Evolutionary conservation across 2,113 vertebrate species (phyloP).

Genomic region (Syrrhaptes paradoxus): DNA sequence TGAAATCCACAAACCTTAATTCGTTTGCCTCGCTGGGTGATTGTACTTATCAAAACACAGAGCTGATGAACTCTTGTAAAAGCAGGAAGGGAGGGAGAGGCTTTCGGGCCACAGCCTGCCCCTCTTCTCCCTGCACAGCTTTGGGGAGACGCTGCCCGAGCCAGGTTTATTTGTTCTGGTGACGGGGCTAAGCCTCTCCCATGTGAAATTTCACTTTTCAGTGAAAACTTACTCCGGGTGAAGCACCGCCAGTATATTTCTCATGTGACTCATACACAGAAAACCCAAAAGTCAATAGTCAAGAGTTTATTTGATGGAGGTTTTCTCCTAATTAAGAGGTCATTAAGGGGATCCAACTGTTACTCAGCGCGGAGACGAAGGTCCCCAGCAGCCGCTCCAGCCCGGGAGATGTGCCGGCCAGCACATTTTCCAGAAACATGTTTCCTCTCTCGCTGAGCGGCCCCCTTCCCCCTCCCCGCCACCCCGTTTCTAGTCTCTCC

Average conservation of each 20-base stretch:
- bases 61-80: neutral
- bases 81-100: neutral
- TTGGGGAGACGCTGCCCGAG: neutral
- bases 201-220: conserved; percentile 71
- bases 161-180: conserved; percentile 46
- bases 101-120: neutral
- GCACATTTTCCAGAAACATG: conserved; percentile 60
- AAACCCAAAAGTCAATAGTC: conserved; percentile 69
- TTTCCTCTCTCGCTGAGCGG: conserved; percentile 41
- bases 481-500: conserved; percentile 59
- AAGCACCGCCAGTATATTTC: conserved; percentile 62
- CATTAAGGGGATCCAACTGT: conserved; percentile 38
- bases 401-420: conserved; percentile 51
- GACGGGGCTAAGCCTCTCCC: conserved; percentile 17
- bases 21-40: conserved; percentile 2
- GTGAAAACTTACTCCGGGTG: conserved; percentile 60
- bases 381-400: conserved; percentile 14
- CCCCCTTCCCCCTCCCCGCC: conserved; percentile 59
- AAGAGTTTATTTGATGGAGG: conserved; percentile 69
- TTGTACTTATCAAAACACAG: conserved; percentile 15
- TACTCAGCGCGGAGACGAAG: conserved; percentile 50
- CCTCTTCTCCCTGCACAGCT: neutral
- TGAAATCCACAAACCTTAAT: neutral
- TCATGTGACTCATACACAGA: conserved; percentile 69
- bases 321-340: conserved; percentile 69